Percentiles rank a stretch among this genome's conserved stretches.
These are phyloP conservation scores for Piscicola geometra DNA, from an alignment of 2,888 invertebrate genomes.

Conservation along the genomic window DNA sequence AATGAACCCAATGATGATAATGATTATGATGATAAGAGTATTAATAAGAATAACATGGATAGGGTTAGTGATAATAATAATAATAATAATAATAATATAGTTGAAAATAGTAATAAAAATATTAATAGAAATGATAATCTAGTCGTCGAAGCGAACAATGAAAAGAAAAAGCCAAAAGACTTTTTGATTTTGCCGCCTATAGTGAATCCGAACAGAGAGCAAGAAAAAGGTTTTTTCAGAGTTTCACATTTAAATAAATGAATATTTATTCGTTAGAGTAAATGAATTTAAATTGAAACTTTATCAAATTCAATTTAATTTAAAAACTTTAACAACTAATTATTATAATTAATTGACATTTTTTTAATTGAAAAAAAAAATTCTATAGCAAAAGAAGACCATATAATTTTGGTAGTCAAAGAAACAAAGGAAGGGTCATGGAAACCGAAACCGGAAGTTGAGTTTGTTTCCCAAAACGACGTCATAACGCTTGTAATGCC, in stretches of 20 bases:
- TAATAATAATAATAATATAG: no score
- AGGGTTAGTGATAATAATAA: no score
- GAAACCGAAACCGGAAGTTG: neutral
- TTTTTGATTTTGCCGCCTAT: neutral
- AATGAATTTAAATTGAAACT: no score
- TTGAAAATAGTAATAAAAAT: no score
- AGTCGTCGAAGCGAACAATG: neutral
- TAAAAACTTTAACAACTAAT: no score
- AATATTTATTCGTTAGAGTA: no score
- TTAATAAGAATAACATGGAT: neutral
- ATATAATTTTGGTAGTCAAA: neutral
- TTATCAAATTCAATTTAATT: no score
- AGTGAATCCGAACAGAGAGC: neutral
- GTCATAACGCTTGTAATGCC: neutral
- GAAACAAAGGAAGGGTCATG: neutral
- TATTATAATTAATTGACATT: no score
- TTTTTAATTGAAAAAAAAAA: no score
- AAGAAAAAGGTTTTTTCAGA: neutral
- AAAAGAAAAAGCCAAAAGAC: neutral
- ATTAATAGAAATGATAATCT: no score
- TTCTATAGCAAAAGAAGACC: neutral
- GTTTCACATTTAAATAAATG: slow-evolving; percentile 1
- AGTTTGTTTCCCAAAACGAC: neutral
- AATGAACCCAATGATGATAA: neutral
- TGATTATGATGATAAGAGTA: neutral